These are phyloP conservation scores for Myrmecobius fasciatus DNA, from an alignment of 2,113 vertebrate genomes.

Conservation along the genomic window DNA sequence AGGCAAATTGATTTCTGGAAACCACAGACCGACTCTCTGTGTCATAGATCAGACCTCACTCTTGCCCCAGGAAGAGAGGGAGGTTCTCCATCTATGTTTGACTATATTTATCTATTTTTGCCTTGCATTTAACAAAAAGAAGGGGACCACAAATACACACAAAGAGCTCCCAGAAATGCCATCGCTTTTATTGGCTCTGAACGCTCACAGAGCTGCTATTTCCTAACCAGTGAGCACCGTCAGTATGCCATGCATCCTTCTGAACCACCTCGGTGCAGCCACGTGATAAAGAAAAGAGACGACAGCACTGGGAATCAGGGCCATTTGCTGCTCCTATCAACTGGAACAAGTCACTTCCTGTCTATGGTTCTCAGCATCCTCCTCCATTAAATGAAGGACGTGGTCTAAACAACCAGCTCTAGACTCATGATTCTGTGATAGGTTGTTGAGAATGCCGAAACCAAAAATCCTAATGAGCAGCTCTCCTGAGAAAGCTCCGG, in stretches of 20 bases:
- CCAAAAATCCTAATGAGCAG: too few relatives aligned
- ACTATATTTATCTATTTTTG: neutral
- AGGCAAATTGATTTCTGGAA: neutral
- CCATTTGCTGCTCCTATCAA: neutral
- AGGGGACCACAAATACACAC: neutral
- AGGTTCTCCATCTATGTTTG: neutral
- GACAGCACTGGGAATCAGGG: too few relatives aligned
- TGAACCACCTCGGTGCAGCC: too few relatives aligned
- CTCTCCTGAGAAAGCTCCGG: too few relatives aligned
- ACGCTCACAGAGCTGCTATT: neutral
- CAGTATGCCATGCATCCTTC: neutral
- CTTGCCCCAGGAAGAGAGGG: too few relatives aligned
- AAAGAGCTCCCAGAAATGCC: neutral
- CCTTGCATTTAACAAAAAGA: neutral
- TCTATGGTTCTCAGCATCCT: neutral
- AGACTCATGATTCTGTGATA: neutral
- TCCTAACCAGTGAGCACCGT: too few relatives aligned
- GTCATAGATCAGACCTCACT: too few relatives aligned
- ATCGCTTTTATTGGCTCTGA: neutral
- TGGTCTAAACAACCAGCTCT: neutral
- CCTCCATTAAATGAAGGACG: neutral
- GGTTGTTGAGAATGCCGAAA: too few relatives aligned
- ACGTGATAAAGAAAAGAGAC: neutral
- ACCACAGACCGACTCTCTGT: too few relatives aligned
- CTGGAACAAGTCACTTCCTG: neutral